Evolutionary conservation across 2,888 invertebrate species (phyloP).

Genomic region (Physocephala rufipes): DNA sequence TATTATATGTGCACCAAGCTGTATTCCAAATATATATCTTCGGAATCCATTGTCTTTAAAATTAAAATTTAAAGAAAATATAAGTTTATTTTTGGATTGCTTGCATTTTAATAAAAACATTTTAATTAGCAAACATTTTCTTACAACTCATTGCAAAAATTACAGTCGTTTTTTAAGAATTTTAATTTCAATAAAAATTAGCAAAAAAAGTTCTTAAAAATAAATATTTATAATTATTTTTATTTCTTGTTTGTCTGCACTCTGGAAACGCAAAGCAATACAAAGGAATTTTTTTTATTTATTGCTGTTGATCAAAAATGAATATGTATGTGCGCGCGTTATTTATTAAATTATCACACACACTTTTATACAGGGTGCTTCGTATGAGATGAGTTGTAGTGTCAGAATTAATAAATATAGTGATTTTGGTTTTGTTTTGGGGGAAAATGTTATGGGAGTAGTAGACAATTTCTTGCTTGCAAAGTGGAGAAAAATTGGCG

Average conservation of each 20-base stretch:
- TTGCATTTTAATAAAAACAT: neutral
- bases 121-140: neutral
- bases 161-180: conserved; percentile 21
- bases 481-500: no score
- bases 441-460: no score
- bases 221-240: conserved; percentile 13
- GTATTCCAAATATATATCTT: no score
- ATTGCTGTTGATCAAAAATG: no score
- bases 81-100: neutral
- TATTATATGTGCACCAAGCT: no score
- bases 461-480: no score
- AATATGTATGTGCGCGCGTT: no score
- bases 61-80: neutral
- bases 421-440: no score
- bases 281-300: no score
- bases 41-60: neutral
- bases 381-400: no score
- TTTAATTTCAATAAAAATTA: no score
- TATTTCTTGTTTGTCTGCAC: neutral
- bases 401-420: no score
- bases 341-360: conserved; percentile 4
- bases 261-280: conserved; percentile 1
- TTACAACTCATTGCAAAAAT: conserved; percentile 24
- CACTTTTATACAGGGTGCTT: neutral
- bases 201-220: conserved; percentile 13